These are phyloP conservation scores for Berghia stephanieae DNA, from an alignment of 1,140 invertebrate genomes.

Conservation along the genomic window DNA sequence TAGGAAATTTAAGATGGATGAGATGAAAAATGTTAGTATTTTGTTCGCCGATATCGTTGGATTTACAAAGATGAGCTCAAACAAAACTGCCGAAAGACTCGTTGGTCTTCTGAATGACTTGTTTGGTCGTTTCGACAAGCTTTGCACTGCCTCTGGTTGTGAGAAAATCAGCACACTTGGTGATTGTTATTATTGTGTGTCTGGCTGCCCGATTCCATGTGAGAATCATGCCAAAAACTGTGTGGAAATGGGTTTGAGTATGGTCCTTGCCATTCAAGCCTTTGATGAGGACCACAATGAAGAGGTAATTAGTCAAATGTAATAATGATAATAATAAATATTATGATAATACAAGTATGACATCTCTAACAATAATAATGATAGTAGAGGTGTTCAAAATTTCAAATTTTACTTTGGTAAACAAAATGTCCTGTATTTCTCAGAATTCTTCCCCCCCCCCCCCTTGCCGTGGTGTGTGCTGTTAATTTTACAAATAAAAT, in stretches of 20 bases:
- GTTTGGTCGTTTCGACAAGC: conserved; percentile 93
- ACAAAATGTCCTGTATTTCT: too few species aligned
- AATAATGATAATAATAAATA: too few species aligned
- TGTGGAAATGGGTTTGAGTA: conserved; percentile 94
- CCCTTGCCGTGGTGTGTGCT: too few species aligned
- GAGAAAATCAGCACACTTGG: conserved; percentile 76
- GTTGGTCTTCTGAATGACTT: conserved; percentile 93
- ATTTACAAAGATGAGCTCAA: conserved; percentile 97
- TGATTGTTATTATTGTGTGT: conserved; percentile 96
- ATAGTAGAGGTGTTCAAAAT: too few species aligned
- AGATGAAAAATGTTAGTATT: conserved; percentile 84
- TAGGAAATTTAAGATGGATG: conserved; percentile 82
- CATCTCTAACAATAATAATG: too few species aligned
- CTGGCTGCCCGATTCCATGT: conserved; percentile 85
- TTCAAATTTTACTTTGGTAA: too few species aligned
- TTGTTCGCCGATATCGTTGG: conserved; percentile 98
- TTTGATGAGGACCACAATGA: conserved; percentile 67
- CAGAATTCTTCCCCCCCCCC: too few species aligned
- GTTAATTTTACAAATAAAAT: too few species aligned
- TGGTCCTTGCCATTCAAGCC: conserved; percentile 90
- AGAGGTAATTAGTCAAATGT: conserved; percentile 49
- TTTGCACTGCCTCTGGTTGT: conserved; percentile 75
- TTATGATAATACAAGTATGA: too few species aligned
- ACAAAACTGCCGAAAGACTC: conserved; percentile 79
- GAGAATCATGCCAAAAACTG: conserved; percentile 92